Evolutionary conservation across 2,888 invertebrate species (phyloP).

Genomic region (Drosophila mercatorum): DNA sequence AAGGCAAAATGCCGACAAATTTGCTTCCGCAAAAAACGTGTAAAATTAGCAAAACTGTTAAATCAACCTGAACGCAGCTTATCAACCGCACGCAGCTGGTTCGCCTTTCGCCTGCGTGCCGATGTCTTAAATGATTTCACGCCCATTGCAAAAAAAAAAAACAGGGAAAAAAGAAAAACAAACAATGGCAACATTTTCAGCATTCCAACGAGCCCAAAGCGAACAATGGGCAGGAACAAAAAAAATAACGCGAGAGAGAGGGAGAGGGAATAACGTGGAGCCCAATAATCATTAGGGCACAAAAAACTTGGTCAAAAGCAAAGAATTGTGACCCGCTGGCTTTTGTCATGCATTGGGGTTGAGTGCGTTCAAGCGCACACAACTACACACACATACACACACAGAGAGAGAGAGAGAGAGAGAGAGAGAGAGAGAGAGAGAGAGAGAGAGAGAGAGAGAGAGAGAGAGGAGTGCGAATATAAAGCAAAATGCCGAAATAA

Average conservation of each 20-base stretch:
- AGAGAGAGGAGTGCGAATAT: conserved; percentile 17
- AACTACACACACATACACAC: conserved; percentile 2
- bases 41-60: conserved; percentile 56
- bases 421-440: no score
- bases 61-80: conserved; percentile 46
- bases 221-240: conserved; percentile 21
- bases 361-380: conserved; percentile 49
- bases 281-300: conserved; percentile 72
- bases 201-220: conserved; percentile 22
- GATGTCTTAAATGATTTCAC: conserved; percentile 47
- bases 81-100: conserved; percentile 37
- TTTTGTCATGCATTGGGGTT: conserved; percentile 54
- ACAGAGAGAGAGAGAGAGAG: background rate
- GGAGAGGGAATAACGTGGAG: conserved; percentile 26
- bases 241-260: conserved; percentile 2
- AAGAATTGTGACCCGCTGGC: conserved; percentile 28
- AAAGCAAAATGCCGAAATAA: conserved; percentile 76
- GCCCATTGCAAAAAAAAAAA: conserved; percentile 58
- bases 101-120: conserved; percentile 1
- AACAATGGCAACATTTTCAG: conserved; percentile 61
- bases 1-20: background rate
- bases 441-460: no score
- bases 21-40: conserved; percentile 4
- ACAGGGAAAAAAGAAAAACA: conserved; percentile 36
- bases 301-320: conserved; percentile 52